phyloP scores from a whole-genome alignment of 2,113 vertebrate genomes.

The cat (Felis catus) region DNA sequence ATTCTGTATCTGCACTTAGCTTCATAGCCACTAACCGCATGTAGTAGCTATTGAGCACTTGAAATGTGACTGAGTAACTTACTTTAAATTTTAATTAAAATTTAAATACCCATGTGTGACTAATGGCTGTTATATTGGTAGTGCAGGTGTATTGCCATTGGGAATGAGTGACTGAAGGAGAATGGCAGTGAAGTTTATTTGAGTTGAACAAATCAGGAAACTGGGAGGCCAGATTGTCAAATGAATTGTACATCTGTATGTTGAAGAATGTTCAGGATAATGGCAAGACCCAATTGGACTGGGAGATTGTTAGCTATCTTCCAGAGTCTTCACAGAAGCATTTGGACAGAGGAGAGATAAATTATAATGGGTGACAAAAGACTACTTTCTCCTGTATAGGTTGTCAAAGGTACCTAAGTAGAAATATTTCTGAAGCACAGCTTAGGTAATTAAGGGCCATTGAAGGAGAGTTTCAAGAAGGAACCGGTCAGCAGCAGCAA shows the following conservation, averaged over 20 bases:
- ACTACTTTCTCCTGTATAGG: background rate
- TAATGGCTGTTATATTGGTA: background rate
- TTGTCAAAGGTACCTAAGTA: background rate
- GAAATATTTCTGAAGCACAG: constrained; percentile 21
- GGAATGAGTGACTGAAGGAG: background rate
- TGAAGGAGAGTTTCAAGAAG: background rate
- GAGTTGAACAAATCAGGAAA: constrained; percentile 34
- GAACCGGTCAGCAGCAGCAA: background rate
- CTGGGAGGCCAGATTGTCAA: background rate
- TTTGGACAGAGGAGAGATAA: background rate
- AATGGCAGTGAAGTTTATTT: background rate
- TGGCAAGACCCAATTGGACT: background rate
- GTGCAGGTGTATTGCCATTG: background rate
- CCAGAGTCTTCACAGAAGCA: background rate
- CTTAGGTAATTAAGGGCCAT: background rate
- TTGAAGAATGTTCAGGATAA: background rate
- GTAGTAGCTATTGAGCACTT: background rate
- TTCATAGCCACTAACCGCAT: background rate
- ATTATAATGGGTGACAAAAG: background rate
- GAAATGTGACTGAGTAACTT: background rate
- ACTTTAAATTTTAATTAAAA: constrained; percentile 40
- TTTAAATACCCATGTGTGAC: background rate
- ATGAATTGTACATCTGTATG: background rate
- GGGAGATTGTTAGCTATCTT: constrained; percentile 1
- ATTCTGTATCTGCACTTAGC: background rate